These are phyloP conservation scores for Phalacrocorax brasilianus DNA, from an alignment of 2,113 vertebrate species.

Conservation along the genomic window DNA sequence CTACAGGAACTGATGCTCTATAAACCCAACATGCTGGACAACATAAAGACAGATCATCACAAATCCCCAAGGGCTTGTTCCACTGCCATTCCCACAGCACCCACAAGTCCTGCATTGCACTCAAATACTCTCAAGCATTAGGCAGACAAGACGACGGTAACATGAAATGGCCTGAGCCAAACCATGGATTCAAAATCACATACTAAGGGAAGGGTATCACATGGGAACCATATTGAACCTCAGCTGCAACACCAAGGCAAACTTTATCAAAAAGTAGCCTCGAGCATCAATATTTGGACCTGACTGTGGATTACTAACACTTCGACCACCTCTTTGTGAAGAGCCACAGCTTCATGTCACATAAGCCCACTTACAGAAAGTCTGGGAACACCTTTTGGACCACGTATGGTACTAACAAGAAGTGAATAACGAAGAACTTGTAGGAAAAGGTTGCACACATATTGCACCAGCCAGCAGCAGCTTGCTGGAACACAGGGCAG, in stretches of 20 bases:
- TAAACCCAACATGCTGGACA: neutral
- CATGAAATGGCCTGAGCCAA: neutral
- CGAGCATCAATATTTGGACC: neutral
- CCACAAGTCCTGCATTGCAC: neutral
- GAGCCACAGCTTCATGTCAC: accelerated
- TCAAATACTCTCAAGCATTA: neutral
- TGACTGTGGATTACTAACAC: neutral
- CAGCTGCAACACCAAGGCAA: neutral
- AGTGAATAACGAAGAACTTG: neutral
- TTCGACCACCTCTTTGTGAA: neutral
- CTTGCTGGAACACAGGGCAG: neutral
- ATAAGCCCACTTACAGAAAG: neutral
- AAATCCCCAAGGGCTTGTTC: neutral
- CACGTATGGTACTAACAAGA: neutral
- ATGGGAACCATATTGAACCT: neutral
- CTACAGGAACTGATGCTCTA: neutral
- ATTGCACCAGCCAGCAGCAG: neutral
- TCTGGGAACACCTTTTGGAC: neutral
- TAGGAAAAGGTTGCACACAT: neutral
- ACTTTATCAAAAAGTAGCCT: neutral
- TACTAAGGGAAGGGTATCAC: neutral
- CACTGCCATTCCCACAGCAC: neutral
- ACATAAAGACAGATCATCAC: neutral
- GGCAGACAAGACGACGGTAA: neutral
- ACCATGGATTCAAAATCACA: neutral